A percentile compares a stretch with the other conserved stretches of the same genome.
These are phyloP conservation scores for Parapristionchus giblindavisi DNA, from an alignment of 2,888 invertebrate species.

Conservation along the genomic window DNA sequence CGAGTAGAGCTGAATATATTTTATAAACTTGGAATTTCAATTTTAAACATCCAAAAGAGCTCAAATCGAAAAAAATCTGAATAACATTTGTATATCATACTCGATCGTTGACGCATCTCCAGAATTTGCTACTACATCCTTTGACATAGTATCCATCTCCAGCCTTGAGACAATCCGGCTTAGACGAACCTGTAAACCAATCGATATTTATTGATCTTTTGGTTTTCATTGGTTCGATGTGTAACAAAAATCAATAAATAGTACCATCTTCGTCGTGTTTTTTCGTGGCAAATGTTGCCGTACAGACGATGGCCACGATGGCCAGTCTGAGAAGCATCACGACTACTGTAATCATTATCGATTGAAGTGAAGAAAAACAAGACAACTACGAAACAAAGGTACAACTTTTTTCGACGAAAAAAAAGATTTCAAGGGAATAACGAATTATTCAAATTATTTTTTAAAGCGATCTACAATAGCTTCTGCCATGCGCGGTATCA, in stretches of 20 bases:
- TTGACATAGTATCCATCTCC: slow-evolving; percentile 36
- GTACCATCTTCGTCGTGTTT: not conserved
- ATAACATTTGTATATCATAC: not conserved
- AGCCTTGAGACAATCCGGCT: slow-evolving; percentile 27
- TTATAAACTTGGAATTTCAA: too few relatives aligned
- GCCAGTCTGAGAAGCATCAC: slow-evolving; percentile 29
- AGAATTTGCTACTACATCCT: slow-evolving; percentile 34
- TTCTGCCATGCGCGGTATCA: too few relatives aligned
- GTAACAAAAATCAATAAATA: not conserved
- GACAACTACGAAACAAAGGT: too few relatives aligned
- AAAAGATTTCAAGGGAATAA: too few relatives aligned
- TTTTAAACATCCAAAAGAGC: too few relatives aligned
- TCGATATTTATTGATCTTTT: not conserved
- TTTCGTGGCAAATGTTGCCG: not conserved
- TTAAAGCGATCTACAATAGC: too few relatives aligned
- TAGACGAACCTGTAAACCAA: slow-evolving; percentile 18
- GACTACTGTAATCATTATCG: too few relatives aligned
- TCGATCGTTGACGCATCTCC: slow-evolving; percentile 38
- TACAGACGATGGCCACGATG: slow-evolving; percentile 25
- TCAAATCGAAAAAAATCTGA: too few relatives aligned
- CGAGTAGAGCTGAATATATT: slow-evolving; percentile 29
- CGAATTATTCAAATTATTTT: too few relatives aligned
- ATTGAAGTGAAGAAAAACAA: too few relatives aligned
- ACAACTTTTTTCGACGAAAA: too few relatives aligned
- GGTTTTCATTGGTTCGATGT: not conserved